phyloP scores from a whole-genome alignment of 2,797 vertebrate genomes.

The Sciurus carolinensis region DNA sequence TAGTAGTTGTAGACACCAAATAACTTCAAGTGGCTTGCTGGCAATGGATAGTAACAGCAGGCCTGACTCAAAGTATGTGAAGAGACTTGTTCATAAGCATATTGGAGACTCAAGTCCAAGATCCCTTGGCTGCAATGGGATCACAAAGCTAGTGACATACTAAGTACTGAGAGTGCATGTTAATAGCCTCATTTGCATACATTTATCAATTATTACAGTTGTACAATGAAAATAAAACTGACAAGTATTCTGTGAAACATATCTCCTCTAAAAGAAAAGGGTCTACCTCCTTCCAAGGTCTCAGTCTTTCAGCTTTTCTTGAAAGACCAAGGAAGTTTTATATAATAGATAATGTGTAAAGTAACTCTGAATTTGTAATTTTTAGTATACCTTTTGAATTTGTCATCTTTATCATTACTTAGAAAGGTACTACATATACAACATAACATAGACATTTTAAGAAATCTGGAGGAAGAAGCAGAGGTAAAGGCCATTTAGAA shows the following conservation, averaged over 20 bases:
- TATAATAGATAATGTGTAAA: not conserved
- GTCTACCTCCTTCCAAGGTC: not conserved
- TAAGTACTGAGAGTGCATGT: not conserved
- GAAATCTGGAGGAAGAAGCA: not conserved
- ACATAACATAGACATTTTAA: not conserved
- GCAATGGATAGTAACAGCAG: not conserved
- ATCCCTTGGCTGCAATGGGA: not conserved
- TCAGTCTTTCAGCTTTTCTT: not conserved
- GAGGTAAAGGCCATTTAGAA: not conserved
- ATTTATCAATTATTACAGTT: not conserved
- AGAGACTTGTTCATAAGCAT: not conserved
- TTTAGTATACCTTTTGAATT: not conserved
- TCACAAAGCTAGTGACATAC: not conserved
- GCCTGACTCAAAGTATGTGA: not conserved
- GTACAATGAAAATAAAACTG: conserved; percentile 10
- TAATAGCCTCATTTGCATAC: not conserved
- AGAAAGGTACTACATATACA: not conserved
- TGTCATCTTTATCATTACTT: not conserved
- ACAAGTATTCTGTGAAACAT: not conserved
- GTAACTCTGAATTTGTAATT: not conserved
- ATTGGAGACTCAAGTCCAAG: not conserved
- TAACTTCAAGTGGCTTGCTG: not conserved
- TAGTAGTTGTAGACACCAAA: not conserved
- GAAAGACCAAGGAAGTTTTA: conserved; percentile 13
- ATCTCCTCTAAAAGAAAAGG: not conserved